phyloP scores from a whole-genome alignment of 1,140 invertebrate species.

The Megathymus violae region DNA sequence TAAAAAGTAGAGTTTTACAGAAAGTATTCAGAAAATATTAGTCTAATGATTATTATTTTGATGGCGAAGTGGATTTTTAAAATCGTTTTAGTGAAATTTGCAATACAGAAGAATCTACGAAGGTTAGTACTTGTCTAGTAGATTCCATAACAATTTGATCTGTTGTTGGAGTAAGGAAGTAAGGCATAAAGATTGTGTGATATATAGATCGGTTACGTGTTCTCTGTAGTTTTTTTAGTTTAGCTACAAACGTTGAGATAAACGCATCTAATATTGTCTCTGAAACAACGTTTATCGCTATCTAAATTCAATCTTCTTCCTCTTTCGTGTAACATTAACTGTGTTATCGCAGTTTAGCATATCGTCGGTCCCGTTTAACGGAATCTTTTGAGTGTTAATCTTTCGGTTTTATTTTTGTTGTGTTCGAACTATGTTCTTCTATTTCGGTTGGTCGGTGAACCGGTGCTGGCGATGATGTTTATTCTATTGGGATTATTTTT shows the following conservation, averaged over 20 bases:
- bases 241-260: no score
- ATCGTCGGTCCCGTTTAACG: constrained; percentile 18
- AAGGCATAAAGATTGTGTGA: no score
- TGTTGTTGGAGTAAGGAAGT: constrained; percentile 1
- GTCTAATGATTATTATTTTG: no score
- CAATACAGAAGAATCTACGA: no score
- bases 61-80: no score
- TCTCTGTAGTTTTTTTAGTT: no score
- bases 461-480: constrained; percentile 9
- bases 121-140: no score
- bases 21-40: no score
- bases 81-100: constrained; percentile 1
- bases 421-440: constrained; percentile 20
- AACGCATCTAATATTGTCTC: neutral
- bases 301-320: constrained; percentile 11
- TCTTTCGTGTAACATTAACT: constrained; percentile 24
- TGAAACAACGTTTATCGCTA: constrained; percentile 18
- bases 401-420: constrained; percentile 12
- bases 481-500: constrained; percentile 23
- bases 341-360: constrained; percentile 21
- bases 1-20: no score
- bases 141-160: no score
- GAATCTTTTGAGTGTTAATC: constrained; percentile 29
- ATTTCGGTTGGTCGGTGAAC: constrained; percentile 9
- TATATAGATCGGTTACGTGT: no score